These are phyloP conservation scores for Bovichtus variegatus DNA, from an alignment of 2,797 vertebrate genomes.

Conservation along the genomic window DNA sequence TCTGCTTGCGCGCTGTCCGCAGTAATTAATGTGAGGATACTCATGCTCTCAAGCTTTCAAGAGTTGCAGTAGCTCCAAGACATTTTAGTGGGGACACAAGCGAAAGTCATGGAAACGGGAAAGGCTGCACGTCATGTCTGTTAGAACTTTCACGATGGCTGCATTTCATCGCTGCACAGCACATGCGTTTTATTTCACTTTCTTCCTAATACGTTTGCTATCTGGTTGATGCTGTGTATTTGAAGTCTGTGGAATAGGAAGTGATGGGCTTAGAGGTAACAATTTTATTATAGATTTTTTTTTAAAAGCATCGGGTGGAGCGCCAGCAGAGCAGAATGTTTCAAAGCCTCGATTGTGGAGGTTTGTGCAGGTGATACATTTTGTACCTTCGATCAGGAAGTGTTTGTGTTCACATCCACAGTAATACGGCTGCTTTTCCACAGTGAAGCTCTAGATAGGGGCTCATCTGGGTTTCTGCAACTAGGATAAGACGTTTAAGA, in stretches of 20 bases:
- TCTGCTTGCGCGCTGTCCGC: not conserved
- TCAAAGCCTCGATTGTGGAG: not conserved
- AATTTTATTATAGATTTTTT: no score
- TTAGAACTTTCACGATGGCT: not conserved
- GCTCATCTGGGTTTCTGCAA: constrained; percentile 5
- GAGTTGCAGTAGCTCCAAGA: not conserved
- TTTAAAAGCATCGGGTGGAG: not conserved
- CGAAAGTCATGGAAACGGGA: not conserved
- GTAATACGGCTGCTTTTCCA: not conserved
- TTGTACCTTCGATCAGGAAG: not conserved
- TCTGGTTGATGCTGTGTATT: not conserved
- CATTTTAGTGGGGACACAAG: not conserved
- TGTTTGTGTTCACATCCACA: not conserved
- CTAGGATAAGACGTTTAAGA: not conserved
- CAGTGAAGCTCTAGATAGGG: not conserved
- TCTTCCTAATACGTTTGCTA: not conserved
- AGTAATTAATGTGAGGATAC: not conserved
- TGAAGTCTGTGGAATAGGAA: not conserved
- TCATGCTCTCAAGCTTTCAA: not conserved
- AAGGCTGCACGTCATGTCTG: not conserved
- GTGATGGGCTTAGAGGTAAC: not conserved
- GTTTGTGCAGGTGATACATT: not conserved
- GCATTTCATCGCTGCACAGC: not conserved
- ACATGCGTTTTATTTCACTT: not conserved
- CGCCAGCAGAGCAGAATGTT: not conserved